Evolutionary conservation across 1,140 invertebrate species (phyloP), one percentile per base, ranked within the genome.

Genomic region (Lepidotrigona ventralis): DNA sequence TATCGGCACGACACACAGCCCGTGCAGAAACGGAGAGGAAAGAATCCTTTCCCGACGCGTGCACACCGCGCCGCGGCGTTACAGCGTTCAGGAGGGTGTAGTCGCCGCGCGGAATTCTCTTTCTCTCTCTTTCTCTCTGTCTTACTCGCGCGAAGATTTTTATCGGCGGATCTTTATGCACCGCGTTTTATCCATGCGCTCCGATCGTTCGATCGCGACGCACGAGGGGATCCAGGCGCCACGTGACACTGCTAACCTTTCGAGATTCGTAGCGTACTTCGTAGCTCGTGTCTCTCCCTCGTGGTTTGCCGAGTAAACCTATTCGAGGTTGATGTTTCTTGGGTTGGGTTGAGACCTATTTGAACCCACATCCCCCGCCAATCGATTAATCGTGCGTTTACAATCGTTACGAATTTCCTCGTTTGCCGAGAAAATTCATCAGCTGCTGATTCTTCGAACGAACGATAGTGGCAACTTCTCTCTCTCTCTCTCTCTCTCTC

Each of bases 201-300:
- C 0, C 15, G 76, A 83, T 83, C 69, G 70, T 72, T 83, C 69
- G 75, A 83, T 79, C 77, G 51, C 68, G 58, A 69, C 60, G 51
- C 33, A 53, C 63, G 54, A 53, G 54, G 29, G 66, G 75, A 76
- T 53, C 39, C 54, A 60, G 63, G 74, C 81, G 81, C 81, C 81
- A 83, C 79, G 79, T 75, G 79, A 81, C 79, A 75, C 54, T 19
- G 73, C 51, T 81, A 75, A 81, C 79, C 80, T 81, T 81, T 81
- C 80, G 72, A 51, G 54, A 21, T 76, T 81, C 72, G 39, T 26
- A 51, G 29, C 80, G 72, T 29, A 39, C 15, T 76, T 81, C 72
- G 39, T 26, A 51, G 29, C 26, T 33, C 15, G 46, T 26, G 75
- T 77, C 64, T 77, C 76, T 33, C 60, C 58, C 39, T 26, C 23